Percentiles rank a stretch among this genome's conserved stretches.
These are phyloP conservation scores for Platysternon megacephalum DNA, from an alignment of 2,113 vertebrate species.

Conservation along the genomic window DNA sequence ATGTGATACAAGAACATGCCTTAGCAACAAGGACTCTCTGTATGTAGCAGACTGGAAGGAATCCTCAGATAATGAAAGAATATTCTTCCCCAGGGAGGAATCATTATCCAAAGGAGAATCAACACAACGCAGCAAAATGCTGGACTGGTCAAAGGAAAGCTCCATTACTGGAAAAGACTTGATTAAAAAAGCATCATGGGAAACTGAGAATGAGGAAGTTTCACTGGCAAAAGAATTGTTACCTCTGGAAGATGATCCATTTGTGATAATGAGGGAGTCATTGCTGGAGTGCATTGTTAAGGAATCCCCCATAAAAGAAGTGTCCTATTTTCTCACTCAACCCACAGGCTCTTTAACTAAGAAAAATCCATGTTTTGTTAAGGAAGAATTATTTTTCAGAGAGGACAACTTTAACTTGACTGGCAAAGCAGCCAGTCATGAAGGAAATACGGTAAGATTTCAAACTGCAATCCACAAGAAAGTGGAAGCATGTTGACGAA, in stretches of 20 bases:
- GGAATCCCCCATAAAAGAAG: not conserved
- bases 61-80: not conserved
- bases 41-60: conserved; percentile 15
- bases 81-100: not conserved
- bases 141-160: not conserved
- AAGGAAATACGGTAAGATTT: conserved; percentile 16
- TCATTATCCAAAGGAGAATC: not conserved
- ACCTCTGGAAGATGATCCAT: not conserved
- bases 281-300: not conserved
- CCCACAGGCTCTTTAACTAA: not conserved
- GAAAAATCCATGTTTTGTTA: not conserved
- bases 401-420: not conserved
- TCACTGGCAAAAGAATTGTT: not conserved
- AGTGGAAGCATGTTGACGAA: not conserved
- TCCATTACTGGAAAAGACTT: conserved; percentile 7
- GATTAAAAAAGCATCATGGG: not conserved
- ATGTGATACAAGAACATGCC: not conserved
- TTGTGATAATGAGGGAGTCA: not conserved
- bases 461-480: not conserved
- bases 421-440: not conserved
- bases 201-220: not conserved
- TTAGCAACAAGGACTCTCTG: not conserved
- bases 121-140: not conserved
- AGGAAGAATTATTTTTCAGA: not conserved
- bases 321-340: not conserved